Evolutionary conservation across 2,888 invertebrate species (phyloP).

Genomic region (Microctonus brassicae): DNA sequence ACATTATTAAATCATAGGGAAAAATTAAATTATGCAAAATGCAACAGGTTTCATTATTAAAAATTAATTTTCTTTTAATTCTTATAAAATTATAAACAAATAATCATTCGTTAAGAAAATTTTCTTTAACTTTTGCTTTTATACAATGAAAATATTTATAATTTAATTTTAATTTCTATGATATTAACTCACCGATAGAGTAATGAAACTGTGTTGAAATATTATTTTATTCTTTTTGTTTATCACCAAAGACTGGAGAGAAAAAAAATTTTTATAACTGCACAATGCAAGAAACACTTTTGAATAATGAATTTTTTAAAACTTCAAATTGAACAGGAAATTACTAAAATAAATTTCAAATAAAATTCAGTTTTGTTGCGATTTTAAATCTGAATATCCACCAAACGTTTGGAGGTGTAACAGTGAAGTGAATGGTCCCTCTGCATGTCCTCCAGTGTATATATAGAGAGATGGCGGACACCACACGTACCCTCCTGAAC

Average conservation of each 20-base stretch:
- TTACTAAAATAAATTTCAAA: neutral
- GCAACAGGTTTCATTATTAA: neutral
- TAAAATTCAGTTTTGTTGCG: neutral
- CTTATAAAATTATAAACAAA: too few relatives aligned
- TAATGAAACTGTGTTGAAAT: neutral
- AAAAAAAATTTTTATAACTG: neutral
- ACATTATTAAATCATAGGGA: too few relatives aligned
- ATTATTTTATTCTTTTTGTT: neutral
- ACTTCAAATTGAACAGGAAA: neutral
- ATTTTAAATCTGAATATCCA: neutral
- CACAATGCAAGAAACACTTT: neutral
- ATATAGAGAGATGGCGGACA: slow-evolving; percentile 43
- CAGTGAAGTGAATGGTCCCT: slow-evolving; percentile 31
- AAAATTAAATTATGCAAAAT: neutral
- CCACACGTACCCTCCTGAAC: slow-evolving; percentile 50
- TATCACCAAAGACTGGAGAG: neutral
- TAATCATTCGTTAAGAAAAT: too few relatives aligned
- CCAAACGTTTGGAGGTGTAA: slow-evolving; percentile 32
- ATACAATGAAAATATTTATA: neutral
- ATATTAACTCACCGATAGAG: neutral
- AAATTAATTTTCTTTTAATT: too few relatives aligned
- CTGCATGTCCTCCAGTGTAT: slow-evolving; percentile 20
- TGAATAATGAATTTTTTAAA: neutral
- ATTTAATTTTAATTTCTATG: neutral
- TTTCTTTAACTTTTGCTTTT: neutral